Conservation (phyloP, 2,113 vertebrate species). For the Pseudopodoces humilis region DNA sequence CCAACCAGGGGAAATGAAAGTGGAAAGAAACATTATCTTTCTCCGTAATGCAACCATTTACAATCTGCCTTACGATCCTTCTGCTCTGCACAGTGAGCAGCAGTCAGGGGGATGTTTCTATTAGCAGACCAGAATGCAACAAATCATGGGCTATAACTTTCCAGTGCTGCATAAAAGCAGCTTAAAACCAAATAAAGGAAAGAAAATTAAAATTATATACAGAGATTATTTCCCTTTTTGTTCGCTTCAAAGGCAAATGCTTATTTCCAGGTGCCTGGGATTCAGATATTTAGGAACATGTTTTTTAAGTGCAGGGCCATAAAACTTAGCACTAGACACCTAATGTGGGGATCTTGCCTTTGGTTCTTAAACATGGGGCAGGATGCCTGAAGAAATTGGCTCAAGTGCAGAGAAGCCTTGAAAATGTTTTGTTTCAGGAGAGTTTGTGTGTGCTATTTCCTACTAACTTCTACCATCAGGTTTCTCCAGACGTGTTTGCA, state of each 20-base stretch:
- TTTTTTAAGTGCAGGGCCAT: background rate
- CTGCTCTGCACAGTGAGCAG: conserved; percentile 4
- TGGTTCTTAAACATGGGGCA: background rate
- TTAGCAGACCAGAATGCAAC: conserved; percentile 15
- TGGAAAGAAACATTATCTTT: conserved; percentile 30
- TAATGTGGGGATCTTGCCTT: background rate
- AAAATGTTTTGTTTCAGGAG: background rate
- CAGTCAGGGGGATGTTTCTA: conserved; percentile 16
- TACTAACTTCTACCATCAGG: background rate
- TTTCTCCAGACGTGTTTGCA: background rate
- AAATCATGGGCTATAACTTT: conserved; percentile 1
- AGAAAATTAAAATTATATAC: background rate
- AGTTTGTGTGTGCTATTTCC: background rate
- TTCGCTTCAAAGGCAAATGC: background rate
- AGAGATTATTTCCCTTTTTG: background rate
- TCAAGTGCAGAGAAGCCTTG: background rate
- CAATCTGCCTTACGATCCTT: conserved; percentile 6
- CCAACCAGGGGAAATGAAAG: background rate
- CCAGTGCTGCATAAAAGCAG: background rate
- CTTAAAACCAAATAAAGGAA: background rate
- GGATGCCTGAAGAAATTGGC: background rate
- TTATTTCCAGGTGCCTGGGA: background rate
- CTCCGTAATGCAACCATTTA: conserved; percentile 39
- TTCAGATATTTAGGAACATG: background rate
- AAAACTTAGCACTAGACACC: background rate